phyloP scores from a whole-genome alignment of 2,888 invertebrate species.

The Erynnis tages region DNA sequence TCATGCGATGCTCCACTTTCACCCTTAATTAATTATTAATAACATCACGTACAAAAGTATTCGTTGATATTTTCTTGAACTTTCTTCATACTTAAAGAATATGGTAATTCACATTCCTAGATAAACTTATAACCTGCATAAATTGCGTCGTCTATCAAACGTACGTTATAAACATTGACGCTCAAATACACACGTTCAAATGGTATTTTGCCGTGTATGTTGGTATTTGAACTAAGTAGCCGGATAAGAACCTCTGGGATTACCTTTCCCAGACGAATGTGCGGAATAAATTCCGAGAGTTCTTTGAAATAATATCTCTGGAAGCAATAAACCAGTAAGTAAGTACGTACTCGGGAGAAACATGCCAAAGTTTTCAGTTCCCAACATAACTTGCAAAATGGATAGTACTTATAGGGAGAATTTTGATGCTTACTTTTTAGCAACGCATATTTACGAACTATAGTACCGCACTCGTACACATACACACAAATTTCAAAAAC shows the following conservation, averaged over 20 bases:
- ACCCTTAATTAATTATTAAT: constrained; percentile 25
- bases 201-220: constrained; percentile 47
- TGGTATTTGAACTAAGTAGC: constrained; percentile 67
- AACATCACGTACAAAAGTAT: constrained; percentile 25
- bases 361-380: constrained; percentile 65
- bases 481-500: background rate
- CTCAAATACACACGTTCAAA: constrained; percentile 48
- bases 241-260: constrained; percentile 68
- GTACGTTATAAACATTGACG: constrained; percentile 34
- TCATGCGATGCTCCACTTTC: constrained; percentile 26
- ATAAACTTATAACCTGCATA: background rate
- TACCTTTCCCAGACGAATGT: constrained; percentile 63
- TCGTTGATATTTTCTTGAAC: constrained; percentile 3
- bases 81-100: constrained; percentile 11
- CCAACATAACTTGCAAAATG: constrained; percentile 18
- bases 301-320: constrained; percentile 78
- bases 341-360: constrained; percentile 69
- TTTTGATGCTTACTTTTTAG: constrained; percentile 11
- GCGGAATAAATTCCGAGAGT: constrained; percentile 73
- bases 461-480: too few species aligned
- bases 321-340: constrained; percentile 77
- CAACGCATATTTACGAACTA: background rate
- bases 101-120: background rate
- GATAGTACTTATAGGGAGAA: constrained; percentile 9
- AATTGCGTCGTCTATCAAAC: background rate